Percentiles rank a stretch among this genome's conserved stretches.
These are phyloP conservation scores for Corythoichthys intestinalis DNA, from an alignment of 2,113 vertebrate genomes.

Conservation along the genomic window DNA sequence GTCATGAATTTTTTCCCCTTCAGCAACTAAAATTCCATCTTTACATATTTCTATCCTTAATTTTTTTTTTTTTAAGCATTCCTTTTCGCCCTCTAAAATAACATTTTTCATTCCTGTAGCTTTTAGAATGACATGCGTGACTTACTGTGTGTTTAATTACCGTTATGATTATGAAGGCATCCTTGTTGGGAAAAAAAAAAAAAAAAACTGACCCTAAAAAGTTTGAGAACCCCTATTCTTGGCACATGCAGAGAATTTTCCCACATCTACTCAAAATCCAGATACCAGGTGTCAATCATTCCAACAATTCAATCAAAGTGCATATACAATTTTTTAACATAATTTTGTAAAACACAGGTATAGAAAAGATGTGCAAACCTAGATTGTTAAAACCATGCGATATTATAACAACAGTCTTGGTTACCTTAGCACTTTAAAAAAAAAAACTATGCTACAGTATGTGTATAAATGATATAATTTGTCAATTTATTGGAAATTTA, in stretches of 20 bases:
- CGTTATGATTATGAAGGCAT: too few species aligned
- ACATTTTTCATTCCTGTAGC: too few species aligned
- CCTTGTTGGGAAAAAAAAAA: too few species aligned
- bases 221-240: neutral
- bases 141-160: neutral
- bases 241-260: neutral
- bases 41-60: too few species aligned
- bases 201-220: neutral
- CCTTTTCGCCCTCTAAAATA: too few species aligned
- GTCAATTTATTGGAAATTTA: too few species aligned
- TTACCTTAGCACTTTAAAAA: neutral
- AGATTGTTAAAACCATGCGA: neutral
- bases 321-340: neutral
- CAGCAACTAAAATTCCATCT: too few species aligned
- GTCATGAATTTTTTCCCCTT: too few species aligned
- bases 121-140: too few species aligned
- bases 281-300: neutral
- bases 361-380: neutral
- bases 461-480: neutral
- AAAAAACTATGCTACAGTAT: neutral
- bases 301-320: neutral
- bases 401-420: neutral
- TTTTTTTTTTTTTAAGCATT: too few species aligned
- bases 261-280: too few species aligned
- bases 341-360: neutral